These are phyloP conservation scores for Belgica antarctica DNA, from an alignment of 2,888 invertebrate genomes.

Conservation along the genomic window DNA sequence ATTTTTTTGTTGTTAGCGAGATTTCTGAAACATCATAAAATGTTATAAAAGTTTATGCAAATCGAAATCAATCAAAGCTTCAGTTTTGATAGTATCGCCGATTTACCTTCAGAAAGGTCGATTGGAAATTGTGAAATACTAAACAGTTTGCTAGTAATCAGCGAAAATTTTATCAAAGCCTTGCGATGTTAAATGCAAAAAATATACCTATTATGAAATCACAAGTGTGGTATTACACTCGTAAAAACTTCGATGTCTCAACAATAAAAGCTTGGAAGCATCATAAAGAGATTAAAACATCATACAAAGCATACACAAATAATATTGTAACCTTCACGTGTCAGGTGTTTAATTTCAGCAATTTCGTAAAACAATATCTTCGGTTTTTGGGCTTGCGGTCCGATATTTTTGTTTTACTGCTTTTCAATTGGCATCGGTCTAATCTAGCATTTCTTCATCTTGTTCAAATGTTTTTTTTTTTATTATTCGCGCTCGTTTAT, in stretches of 20 bases:
- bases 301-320: background rate
- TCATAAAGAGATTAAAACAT: background rate
- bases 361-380: background rate
- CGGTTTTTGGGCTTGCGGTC: background rate
- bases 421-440: background rate
- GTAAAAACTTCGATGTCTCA: too few species aligned
- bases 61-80: background rate
- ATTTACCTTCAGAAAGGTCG: too few species aligned
- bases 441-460: too few species aligned
- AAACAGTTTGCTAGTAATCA: background rate
- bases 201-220: background rate
- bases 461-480: background rate
- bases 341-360: slow-evolving; percentile 13
- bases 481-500: background rate
- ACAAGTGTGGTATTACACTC: too few species aligned
- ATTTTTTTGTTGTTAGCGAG: background rate
- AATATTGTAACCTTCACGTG: slow-evolving; percentile 31
- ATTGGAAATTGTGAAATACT: too few species aligned
- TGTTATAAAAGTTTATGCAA: background rate
- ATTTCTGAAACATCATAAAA: background rate
- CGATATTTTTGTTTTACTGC: slow-evolving; percentile 1
- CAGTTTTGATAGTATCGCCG: too few species aligned
- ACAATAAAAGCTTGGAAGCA: background rate
- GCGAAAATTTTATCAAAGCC: background rate
- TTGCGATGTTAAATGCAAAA: too few species aligned